phyloP scores from a whole-genome alignment of 2,888 invertebrate genomes.

The Iphiclides podalirius region DNA sequence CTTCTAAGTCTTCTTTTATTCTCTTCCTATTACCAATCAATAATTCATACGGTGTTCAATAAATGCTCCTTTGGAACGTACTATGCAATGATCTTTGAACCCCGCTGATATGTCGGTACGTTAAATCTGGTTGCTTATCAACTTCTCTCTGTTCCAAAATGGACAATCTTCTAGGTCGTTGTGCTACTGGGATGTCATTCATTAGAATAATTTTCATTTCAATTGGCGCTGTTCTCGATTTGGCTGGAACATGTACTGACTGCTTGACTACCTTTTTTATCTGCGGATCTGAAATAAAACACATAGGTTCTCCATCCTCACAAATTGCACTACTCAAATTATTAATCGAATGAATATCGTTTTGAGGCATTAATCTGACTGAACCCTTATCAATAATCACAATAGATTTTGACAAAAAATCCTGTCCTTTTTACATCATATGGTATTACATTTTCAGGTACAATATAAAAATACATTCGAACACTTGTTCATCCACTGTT shows the following conservation, averaged over 20 bases:
- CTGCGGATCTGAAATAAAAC: not conserved
- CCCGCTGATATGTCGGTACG: too few relatives aligned
- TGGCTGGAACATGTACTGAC: not conserved
- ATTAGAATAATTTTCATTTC: slow-evolving; percentile 27
- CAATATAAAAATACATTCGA: not conserved
- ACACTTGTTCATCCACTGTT: not conserved
- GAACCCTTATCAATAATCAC: not conserved
- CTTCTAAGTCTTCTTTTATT: too few relatives aligned
- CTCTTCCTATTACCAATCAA: too few relatives aligned
- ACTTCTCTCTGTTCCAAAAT: slow-evolving; percentile 6
- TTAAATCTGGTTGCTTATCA: slow-evolving; percentile 13
- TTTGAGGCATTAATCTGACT: not conserved
- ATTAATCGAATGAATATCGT: too few relatives aligned
- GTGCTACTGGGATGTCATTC: slow-evolving; percentile 30
- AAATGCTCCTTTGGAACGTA: too few relatives aligned
- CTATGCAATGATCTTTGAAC: too few relatives aligned
- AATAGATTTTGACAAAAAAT: not conserved
- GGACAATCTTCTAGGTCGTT: slow-evolving; percentile 30
- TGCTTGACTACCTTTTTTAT: slow-evolving; percentile 1
- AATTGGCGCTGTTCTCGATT: slow-evolving; percentile 27
- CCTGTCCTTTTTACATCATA: not conserved
- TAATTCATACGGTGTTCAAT: too few relatives aligned
- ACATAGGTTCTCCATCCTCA: not conserved
- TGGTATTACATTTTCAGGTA: not conserved
- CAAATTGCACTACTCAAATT: too few relatives aligned